Evolutionary conservation across 1,140 invertebrate genomes (phyloP).

Genomic region (Ridgeia piscesae): DNA sequence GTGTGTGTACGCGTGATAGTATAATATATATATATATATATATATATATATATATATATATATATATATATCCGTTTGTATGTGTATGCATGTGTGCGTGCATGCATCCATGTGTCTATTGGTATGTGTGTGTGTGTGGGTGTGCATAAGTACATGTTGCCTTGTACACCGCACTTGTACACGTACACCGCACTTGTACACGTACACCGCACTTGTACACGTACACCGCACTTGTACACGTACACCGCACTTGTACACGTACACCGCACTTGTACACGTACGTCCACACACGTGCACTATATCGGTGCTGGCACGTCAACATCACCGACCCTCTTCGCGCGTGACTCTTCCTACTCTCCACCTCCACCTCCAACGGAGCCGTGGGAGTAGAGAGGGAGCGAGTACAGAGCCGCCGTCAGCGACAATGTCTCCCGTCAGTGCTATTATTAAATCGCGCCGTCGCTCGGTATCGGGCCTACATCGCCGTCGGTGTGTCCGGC

Average conservation of each 20-base stretch:
- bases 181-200: no score
- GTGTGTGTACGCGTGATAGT: constrained; percentile 12
- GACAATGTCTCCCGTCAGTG: not conserved
- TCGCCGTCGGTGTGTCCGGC: not conserved
- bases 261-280: not conserved
- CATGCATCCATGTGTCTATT: no score
- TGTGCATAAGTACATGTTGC: no score
- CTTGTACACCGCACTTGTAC: no score
- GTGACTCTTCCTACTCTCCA: no score
- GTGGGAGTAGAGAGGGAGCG: not conserved
- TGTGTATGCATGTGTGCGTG: constrained; percentile 10
- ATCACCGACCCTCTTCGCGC: not conserved
- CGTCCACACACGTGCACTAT: not conserved
- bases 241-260: no score
- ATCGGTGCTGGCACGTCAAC: not conserved
- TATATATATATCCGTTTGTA: no score
- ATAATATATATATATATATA: no score
- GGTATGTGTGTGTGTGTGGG: no score
- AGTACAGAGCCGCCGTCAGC: not conserved
- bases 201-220: no score
- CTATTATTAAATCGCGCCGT: constrained; percentile 1
- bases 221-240: no score
- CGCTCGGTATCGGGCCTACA: not conserved
- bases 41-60: no score
- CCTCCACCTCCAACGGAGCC: not conserved